These are phyloP conservation scores for Irena cyanogastra DNA, from an alignment of 2,113 vertebrate genomes.

Conservation along the genomic window DNA sequence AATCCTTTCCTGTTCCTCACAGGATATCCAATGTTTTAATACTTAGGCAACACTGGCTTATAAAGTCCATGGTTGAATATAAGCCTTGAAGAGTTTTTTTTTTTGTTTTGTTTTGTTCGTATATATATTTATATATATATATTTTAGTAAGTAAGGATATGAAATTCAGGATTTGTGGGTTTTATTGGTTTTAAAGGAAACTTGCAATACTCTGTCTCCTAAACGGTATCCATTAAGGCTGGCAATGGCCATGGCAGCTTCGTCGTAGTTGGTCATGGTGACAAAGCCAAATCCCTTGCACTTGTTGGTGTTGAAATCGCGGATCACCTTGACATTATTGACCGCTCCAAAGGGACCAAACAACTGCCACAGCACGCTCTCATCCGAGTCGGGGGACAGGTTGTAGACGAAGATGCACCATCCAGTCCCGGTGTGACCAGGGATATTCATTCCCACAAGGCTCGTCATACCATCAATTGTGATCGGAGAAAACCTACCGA, in stretches of 20 bases:
- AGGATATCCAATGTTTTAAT: constrained; percentile 96
- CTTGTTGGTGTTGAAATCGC: constrained; percentile 99
- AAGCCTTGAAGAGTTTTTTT: constrained; percentile 98
- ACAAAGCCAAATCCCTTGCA: constrained; percentile 99
- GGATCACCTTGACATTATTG: constrained; percentile 99
- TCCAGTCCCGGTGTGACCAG: constrained; percentile 96
- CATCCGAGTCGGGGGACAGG: constrained; percentile 97
- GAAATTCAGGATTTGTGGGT: constrained; percentile 99
- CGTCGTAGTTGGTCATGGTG: constrained; percentile 99
- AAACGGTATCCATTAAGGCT: constrained; percentile 99
- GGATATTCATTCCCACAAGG: constrained; percentile 99
- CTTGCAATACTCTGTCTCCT: constrained; percentile 99
- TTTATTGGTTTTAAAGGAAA: constrained; percentile 99
- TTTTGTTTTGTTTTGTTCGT: constrained; percentile 83
- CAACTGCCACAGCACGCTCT: constrained; percentile 99
- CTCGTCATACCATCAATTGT: constrained; percentile 99
- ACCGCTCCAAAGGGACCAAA: constrained; percentile 98
- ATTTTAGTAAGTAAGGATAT: constrained; percentile 85
- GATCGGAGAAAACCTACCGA: constrained; percentile 96
- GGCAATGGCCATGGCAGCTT: constrained; percentile 99
- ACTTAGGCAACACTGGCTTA: constrained; percentile 99
- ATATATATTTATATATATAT: constrained; percentile 82
- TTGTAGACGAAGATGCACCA: constrained; percentile 99
- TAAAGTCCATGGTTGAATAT: constrained; percentile 99
- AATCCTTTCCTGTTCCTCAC: constrained; percentile 91